Evolutionary conservation across 2,113 vertebrate species (phyloP), one percentile per base, ranked within the genome.

Genomic region (Macroglossus sobrinus): DNA sequence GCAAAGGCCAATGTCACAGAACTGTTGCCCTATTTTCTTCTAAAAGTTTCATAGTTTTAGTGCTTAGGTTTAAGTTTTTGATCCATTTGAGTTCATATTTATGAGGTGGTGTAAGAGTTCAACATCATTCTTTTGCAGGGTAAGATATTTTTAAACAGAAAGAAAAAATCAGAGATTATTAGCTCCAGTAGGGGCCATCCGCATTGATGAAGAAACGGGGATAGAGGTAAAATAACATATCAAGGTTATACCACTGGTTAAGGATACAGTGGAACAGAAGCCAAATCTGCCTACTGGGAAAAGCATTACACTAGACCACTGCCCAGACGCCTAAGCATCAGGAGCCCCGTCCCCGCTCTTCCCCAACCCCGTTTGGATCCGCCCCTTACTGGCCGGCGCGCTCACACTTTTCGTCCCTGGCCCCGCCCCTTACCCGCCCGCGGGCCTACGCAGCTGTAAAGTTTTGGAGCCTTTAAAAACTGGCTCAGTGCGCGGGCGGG

Each of bases 291-390:
- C 24, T 3, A 1, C 1, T 14, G 1, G 4, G 12, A 45, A 16
- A 10, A 0, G 5, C 14, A 0, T 0, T 2, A 10, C 10, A 1
- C 26, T 7, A 38, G 16, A 22, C 59, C 9, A 8, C 4, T 16
- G 22, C 43, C 4, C 74, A 11, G 2, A 6, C 2, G 9, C 66
- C 18, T 8, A 12, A 38, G 35, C 35, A 0, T 4, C 43, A 0
- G 7, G 40, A 0, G 47, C 13, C 13, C 47, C 2, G 47, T 14
- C 47, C 47, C 47, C 13, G 45, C 10, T 50, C 47, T 24, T 0
- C n/a, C 16, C 15, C 15, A 7, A 6, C 5, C n/a, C 1, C 0
- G 1, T 38, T 59, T 3, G 66, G 24, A 4, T 1, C 50, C 5
- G 7, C 38, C 16, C 33, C 4, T 47, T 12, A 3, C 24, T 0